A percentile compares a stretch with the other conserved stretches of the same genome.
Evolutionary conservation across 2,113 vertebrate genomes (phyloP).

Genomic region (Phyllostomus hastatus): DNA sequence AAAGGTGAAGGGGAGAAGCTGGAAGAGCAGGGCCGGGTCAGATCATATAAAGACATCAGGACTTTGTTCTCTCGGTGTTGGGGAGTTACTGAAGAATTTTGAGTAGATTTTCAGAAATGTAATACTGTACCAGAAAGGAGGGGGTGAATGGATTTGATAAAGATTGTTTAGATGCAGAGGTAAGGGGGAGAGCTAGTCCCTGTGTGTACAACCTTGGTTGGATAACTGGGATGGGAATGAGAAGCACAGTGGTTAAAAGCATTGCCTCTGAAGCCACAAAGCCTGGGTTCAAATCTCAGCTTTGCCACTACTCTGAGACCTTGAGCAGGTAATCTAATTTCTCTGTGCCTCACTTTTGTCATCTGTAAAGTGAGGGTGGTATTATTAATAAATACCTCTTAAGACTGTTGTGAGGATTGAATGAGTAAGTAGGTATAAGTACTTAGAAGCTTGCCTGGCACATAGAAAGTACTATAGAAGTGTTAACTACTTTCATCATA

Average conservation of each 20-base stretch:
- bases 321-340: background rate
- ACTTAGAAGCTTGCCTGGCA: background rate
- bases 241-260: background rate
- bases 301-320: background rate
- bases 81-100: background rate
- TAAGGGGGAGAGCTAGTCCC: background rate
- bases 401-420: background rate
- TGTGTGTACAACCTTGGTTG: background rate
- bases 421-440: background rate
- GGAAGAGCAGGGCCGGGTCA: background rate
- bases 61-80: background rate
- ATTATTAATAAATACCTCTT: background rate
- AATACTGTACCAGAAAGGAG: background rate
- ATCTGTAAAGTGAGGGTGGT: background rate
- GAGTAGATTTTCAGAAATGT: background rate
- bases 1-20: background rate
- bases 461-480: background rate
- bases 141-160: background rate
- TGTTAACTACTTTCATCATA: background rate
- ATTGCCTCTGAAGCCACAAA: background rate
- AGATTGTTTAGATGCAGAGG: background rate
- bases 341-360: background rate
- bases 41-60: background rate
- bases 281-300: background rate
- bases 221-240: background rate